phyloP scores from a whole-genome alignment of 2,797 vertebrate species.

The Chloroceryle inda region DNA sequence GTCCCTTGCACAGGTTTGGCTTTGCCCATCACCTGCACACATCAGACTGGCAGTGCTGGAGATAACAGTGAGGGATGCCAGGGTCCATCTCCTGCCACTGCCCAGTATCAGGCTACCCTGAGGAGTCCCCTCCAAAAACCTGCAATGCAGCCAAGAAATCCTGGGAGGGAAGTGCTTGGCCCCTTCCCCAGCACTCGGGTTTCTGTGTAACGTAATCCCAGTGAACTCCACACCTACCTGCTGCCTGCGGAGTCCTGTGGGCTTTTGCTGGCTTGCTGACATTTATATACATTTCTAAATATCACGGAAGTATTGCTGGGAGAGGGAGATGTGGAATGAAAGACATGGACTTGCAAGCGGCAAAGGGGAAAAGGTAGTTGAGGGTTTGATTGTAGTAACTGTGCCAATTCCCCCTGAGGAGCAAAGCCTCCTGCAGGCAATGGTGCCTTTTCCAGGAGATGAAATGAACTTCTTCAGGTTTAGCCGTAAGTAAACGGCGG shows the following conservation, averaged over 20 bases:
- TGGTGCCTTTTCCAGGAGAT: background rate
- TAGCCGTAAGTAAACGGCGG: constrained; percentile 64
- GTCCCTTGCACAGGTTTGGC: background rate
- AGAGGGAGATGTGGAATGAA: background rate
- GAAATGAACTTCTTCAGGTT: constrained; percentile 63
- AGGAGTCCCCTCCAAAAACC: background rate
- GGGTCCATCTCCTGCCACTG: background rate
- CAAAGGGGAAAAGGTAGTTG: background rate
- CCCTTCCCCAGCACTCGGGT: background rate
- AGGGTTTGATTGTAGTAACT: background rate
- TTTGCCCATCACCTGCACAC: background rate
- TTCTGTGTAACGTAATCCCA: rapidly evolving
- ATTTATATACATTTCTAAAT: constrained; percentile 42
- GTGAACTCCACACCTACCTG: background rate
- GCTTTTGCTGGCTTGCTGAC: background rate
- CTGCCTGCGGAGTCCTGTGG: background rate
- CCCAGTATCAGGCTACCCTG: rapidly evolving
- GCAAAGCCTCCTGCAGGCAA: background rate
- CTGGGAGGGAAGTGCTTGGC: background rate
- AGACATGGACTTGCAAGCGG: background rate
- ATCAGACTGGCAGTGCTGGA: background rate
- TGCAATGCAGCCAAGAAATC: background rate
- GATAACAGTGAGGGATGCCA: rapidly evolving
- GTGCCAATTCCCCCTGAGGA: background rate
- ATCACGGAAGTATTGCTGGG: background rate